A percentile compares a stretch with the other conserved stretches of the same genome.
These are phyloP conservation scores for Palythoa grandiflora DNA, from an alignment of 92 coral and sea anemone species.

Conservation along the genomic window DNA sequence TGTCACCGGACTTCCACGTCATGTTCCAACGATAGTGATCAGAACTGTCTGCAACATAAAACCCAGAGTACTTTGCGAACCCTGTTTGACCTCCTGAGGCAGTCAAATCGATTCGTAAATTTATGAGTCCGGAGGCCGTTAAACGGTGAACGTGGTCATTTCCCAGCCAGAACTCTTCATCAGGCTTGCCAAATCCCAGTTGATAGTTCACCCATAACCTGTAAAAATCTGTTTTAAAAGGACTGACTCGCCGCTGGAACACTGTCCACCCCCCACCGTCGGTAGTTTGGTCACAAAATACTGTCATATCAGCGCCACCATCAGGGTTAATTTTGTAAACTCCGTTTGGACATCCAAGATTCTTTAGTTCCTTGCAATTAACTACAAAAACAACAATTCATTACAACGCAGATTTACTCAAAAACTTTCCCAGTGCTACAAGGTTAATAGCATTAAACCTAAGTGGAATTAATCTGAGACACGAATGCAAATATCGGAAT, in stretches of 20 bases:
- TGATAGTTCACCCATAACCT: background rate
- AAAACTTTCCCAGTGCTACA: too few relatives aligned
- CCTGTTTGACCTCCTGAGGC: background rate
- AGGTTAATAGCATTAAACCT: too few relatives aligned
- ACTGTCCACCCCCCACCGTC: conserved; percentile 53
- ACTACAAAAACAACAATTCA: too few relatives aligned
- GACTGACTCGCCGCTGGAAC: conserved; percentile 25
- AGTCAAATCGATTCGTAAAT: conserved; percentile 4
- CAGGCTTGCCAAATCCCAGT: conserved; percentile 2
- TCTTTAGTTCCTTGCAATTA: too few relatives aligned
- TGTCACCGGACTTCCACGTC: conserved; percentile 4
- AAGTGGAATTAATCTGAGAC: too few relatives aligned
- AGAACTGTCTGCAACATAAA: background rate
- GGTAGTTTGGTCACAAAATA: conserved; percentile 39
- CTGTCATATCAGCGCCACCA: conserved; percentile 12
- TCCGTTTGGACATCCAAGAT: too few relatives aligned
- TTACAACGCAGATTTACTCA: too few relatives aligned
- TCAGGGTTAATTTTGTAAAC: conserved; percentile 37
- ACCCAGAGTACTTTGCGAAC: conserved; percentile 17
- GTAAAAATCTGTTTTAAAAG: background rate
- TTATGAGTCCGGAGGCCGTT: background rate
- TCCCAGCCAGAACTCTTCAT: conserved; percentile 4
- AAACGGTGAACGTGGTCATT: conserved; percentile 10
- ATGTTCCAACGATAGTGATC: conserved; percentile 13
- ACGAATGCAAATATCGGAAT: too few relatives aligned